Base-by-base conservation (phyloP, 2,888 invertebrate species). In the Ectropis crepuscularia region DNA sequence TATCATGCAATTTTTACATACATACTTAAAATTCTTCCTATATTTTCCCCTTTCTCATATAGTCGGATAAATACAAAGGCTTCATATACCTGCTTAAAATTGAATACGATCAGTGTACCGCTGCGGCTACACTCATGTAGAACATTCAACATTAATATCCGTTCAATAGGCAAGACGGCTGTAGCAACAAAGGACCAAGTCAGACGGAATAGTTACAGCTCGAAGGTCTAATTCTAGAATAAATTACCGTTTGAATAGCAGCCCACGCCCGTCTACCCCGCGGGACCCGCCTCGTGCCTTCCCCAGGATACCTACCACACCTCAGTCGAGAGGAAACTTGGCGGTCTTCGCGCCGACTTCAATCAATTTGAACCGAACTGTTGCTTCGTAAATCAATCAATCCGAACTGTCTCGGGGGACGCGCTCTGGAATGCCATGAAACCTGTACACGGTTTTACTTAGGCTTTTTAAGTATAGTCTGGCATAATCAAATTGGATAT, bases 121-220 rank as follows among this genome's bases (percentile, higher is more conserved):
- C 2, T 28, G 4, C 4, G 2, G 16, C 2, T 28, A 28, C 16
- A 28, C 16, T 47, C 42, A 55, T 16, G 54, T 54, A 36, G 45
- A 58, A 42, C 47, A 37, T 43, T 38, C 51, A 53, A 39, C 39
- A 60, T 57, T 50, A 62, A 53, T 55, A 67, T 61, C 65, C 54
- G 61, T 65, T 62, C 69, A 65, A 73, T 72, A 70, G 68, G 67
- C 70, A 67, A 63, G 67, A 65, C 63, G 60, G 57, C 60, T 69
- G 67, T 63, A 67, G 57, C 60, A 69, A 78, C 77, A 76, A 77
- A 78, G 74, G 73, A 71, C 68, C 73, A 62, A 70, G 67, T 71
- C 68, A 71, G 65, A 53, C 63, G 69, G 68, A 69, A 73, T 63
- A 71, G 73, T 65, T 67, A 65, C 65, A 61, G 57, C 50, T 62